Evolutionary conservation across 2,888 invertebrate species (phyloP).

Genomic region (Tridacna crocea): DNA sequence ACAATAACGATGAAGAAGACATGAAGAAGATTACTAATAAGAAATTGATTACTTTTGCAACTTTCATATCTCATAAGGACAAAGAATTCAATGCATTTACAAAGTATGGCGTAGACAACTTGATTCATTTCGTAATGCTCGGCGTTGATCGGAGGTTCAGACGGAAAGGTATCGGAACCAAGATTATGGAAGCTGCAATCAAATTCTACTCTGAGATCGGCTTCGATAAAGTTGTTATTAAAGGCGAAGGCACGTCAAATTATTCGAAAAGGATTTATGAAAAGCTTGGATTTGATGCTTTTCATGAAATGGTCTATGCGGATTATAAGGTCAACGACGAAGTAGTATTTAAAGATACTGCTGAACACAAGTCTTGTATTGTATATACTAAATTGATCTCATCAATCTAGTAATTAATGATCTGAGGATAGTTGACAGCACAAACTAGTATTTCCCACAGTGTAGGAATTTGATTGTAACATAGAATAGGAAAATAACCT

Average conservation of each 20-base stretch:
- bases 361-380: slow-evolving; percentile 19
- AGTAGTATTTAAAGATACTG: slow-evolving; percentile 19
- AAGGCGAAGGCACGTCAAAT: slow-evolving; percentile 17
- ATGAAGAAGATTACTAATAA: neutral
- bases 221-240: slow-evolving; percentile 1
- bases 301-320: slow-evolving; percentile 27
- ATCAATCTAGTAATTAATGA: no score
- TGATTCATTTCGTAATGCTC: slow-evolving; percentile 31
- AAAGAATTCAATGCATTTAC: slow-evolving; percentile 25
- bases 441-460: no score
- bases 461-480: no score
- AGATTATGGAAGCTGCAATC: slow-evolving; percentile 31
- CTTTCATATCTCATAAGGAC: slow-evolving; percentile 13
- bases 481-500: no score
- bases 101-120: slow-evolving; percentile 31
- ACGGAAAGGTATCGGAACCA: slow-evolving; percentile 22
- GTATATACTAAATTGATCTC: slow-evolving; percentile 6
- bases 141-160: slow-evolving; percentile 32
- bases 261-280: slow-evolving; percentile 29
- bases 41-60: neutral
- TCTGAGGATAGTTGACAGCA: no score
- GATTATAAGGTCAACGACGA: slow-evolving; percentile 31
- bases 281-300: slow-evolving; percentile 32
- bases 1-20: neutral
- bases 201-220: slow-evolving; percentile 18